These are phyloP conservation scores for Notiomystis cincta DNA, from an alignment of 2,113 vertebrate genomes.

Conservation along the genomic window DNA sequence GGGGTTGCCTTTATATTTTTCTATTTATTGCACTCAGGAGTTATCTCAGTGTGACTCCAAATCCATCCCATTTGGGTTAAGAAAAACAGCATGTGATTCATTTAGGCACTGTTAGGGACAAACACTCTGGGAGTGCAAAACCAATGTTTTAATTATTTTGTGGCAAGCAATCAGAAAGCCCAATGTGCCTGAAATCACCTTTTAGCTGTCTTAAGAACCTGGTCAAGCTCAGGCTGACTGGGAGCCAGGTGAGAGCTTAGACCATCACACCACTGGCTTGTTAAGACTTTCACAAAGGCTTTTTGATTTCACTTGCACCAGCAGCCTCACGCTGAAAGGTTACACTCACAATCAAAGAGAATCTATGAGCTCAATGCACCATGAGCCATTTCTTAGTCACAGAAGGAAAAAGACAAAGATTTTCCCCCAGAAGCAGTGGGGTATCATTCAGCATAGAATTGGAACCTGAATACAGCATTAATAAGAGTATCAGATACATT, in stretches of 20 bases:
- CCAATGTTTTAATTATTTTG: neutral
- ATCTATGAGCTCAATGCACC: neutral
- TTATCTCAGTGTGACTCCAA: neutral
- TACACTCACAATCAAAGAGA: neutral
- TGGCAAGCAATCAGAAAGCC: neutral
- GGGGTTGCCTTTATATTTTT: neutral
- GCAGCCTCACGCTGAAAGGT: neutral
- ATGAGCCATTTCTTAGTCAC: neutral
- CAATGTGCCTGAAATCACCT: neutral
- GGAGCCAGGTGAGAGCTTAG: neutral
- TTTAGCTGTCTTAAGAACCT: neutral
- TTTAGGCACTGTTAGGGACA: neutral
- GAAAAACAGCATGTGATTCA: neutral
- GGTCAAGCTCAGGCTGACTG: neutral
- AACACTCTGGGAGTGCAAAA: neutral
- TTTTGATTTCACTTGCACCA: slow-evolving; percentile 24
- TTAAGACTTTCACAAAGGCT: slow-evolving; percentile 2
- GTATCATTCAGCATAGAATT: neutral
- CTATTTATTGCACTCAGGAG: neutral
- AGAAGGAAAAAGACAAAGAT: slow-evolving; percentile 6
- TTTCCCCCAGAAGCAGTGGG: neutral
- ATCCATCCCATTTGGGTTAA: neutral
- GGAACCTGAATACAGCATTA: neutral
- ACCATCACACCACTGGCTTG: neutral
- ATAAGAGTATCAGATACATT: neutral